Base-by-base conservation (phyloP, 2,888 invertebrate genomes). In the Hirtodrosophila alboralis region DNA sequence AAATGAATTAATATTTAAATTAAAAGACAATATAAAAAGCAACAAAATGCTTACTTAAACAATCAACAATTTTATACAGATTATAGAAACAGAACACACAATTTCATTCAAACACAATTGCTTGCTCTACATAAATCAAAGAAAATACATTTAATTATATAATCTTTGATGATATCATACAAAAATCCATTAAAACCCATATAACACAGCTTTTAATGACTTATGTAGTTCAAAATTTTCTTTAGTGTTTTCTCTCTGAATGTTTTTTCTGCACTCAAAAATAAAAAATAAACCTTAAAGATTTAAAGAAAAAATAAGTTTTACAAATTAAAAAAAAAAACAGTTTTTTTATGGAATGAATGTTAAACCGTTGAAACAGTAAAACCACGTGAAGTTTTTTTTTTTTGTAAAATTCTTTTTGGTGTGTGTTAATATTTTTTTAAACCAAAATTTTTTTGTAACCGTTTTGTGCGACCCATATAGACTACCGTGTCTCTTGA, bases 401-500 rank as follows among this genome's bases (percentile, higher is more conserved):
- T 13, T 36, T 67, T 57, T 21, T n/a, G n/a, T n/a, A n/a, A n/a
- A n/a, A n/a, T n/a, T n/a, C n/a, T 49, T 75, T 38, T 63, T 63
- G 49, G 38, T 66, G 45, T 68, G 41, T 21, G 43, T 54, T 67
- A 37, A 48, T 34, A 34, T 27, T 40, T 43, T 48, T 47, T 47
- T 45, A 14, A 27, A 44, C n/a, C n/a, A n/a, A n/a, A n/a, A n/a
- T n/a, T n/a, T n/a, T 37, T 58, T 48, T 64, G 62, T 64, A 59
- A 57, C 52, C 75, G 33, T 76, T 72, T 38, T 58, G 61, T 79
- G 81, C 70, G 85, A 73, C 81, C 86, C 84, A 65, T 62, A 63
- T 70, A 66, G 81, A 86, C 74, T 61, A 84, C 84, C 74, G 75
- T 70, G 74, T 84, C 65, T 70, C 69, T 69, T 64, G 44, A 51